Percentiles rank a stretch among this genome's conserved stretches.
Conservation (phyloP, 2,888 invertebrate genomes). For the Harpalus rufipes region DNA sequence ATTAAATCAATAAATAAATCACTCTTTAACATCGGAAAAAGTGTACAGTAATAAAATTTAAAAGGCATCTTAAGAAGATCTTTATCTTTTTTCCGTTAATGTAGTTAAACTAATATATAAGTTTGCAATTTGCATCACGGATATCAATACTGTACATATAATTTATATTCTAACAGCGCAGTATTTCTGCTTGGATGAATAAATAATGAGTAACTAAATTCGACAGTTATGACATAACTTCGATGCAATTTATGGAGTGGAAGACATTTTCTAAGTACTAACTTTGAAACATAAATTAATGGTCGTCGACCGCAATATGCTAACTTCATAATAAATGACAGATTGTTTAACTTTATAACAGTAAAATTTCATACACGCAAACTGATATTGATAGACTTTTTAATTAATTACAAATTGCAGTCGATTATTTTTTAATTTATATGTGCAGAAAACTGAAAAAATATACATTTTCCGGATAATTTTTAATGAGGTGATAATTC, state of each 20-base stretch:
- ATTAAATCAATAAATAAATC: neutral
- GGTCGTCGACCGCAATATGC: slow-evolving; percentile 7
- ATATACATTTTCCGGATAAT: too few species aligned
- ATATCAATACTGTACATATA: neutral
- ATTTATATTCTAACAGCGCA: slow-evolving; percentile 28
- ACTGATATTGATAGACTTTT: neutral
- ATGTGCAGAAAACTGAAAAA: too few species aligned
- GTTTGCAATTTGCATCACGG: neutral
- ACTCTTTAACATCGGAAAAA: neutral
- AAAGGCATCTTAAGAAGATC: neutral
- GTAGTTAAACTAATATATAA: neutral
- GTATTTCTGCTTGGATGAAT: slow-evolving; percentile 41
- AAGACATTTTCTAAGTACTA: slow-evolving; percentile 25
- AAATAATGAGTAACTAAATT: slow-evolving; percentile 39
- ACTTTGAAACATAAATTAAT: slow-evolving; percentile 25
- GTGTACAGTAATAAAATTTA: neutral
- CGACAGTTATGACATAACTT: slow-evolving; percentile 35
- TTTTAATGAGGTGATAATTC: too few species aligned
- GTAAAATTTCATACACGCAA: slow-evolving; percentile 5
- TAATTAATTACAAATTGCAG: neutral
- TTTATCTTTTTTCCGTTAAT: neutral
- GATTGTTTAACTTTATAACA: slow-evolving; percentile 25
- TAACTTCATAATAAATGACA: slow-evolving; percentile 22
- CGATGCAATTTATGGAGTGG: slow-evolving; percentile 31
- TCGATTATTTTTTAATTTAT: neutral